These are phyloP conservation scores for Lithophane socia DNA, from an alignment of 2,888 invertebrate species.

Conservation along the genomic window DNA sequence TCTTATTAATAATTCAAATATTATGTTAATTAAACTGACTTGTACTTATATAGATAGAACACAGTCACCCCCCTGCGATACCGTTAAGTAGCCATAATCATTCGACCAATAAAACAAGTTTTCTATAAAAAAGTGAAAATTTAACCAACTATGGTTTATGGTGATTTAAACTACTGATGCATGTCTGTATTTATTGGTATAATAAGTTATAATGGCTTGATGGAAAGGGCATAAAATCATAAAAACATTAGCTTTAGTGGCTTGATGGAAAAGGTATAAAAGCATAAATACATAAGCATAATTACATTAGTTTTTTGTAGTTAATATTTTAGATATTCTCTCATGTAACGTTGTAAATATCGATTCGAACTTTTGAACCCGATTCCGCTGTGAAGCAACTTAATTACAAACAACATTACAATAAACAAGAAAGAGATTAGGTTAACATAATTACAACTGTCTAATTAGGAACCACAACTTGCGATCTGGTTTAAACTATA, in stretches of 20 bases:
- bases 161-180: conserved; percentile 8
- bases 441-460: conserved; percentile 2
- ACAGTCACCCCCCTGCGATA: conserved; percentile 17
- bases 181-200: conserved; percentile 7
- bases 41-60: conserved; percentile 1
- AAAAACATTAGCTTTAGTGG: not conserved
- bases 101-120: conserved; percentile 8
- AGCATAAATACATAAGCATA: not conserved
- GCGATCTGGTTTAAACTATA: too few species aligned
- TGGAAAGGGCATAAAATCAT: conserved; percentile 17
- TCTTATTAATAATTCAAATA: not conserved
- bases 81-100: conserved; percentile 12
- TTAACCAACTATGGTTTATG: not conserved
- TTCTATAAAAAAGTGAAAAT: conserved; percentile 9
- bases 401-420: conserved; percentile 2
- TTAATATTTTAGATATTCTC: conserved; percentile 11
- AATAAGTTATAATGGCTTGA: conserved; percentile 4
- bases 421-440: conserved; percentile 12
- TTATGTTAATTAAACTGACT: conserved; percentile 36
- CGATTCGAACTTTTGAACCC: conserved; percentile 37
- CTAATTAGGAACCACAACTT: conserved; percentile 1
- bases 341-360: conserved; percentile 22
- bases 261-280: conserved; percentile 9
- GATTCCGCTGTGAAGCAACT: not conserved
- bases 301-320: not conserved